Base-by-base conservation (phyloP, 2,888 invertebrate species). In the Orthosia cruda region DNA sequence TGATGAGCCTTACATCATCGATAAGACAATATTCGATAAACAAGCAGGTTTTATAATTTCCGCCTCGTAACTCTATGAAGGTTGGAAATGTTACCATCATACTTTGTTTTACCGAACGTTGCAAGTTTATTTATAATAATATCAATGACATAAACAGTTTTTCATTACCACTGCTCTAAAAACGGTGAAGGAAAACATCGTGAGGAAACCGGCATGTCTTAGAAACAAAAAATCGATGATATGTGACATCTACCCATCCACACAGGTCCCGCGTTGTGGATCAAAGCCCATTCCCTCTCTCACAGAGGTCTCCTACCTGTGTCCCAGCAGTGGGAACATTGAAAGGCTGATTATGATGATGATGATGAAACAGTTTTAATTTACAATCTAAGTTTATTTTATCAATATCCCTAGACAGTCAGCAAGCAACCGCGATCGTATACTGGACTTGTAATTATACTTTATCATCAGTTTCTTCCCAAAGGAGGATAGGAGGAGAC, bases 1-100 rank as follows among this genome's bases (percentile, higher is more conserved):
- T 80, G 68, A 81, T 81, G 83, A 73, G 58, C 57, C 84, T 88
- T 88, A 85, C 87, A 81, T 89, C 89, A 88, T 85, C 85, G 75
- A 72, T 75, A 74, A 72, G 74, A 83, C 84, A 86, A 82, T 81
- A 71, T 70, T 69, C 49, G 40, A 66, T 75, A 85, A 85, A 83
- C 86, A 81, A 70, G 54, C 63, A 64, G n/a, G 49, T 74, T 81
- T 85, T 76, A 80, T 50, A 61, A 63, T 72, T 77, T 77, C 74
- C 81, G 65, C 26, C 58, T 68, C 23, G 58, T 13, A n/a, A 49
- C 40, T 32, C 11, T 58, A 23, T 71, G 45, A 57, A 58, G 45
- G 45, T 59, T 62, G 45, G 50, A 54, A 50, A 59, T 50, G 20
- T 50, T 50, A 23, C 16, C 63, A 57, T 47, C 77, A 20, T 45